phyloP scores from a whole-genome alignment of 2,113 vertebrate genomes.

The Scortum barcoo region DNA sequence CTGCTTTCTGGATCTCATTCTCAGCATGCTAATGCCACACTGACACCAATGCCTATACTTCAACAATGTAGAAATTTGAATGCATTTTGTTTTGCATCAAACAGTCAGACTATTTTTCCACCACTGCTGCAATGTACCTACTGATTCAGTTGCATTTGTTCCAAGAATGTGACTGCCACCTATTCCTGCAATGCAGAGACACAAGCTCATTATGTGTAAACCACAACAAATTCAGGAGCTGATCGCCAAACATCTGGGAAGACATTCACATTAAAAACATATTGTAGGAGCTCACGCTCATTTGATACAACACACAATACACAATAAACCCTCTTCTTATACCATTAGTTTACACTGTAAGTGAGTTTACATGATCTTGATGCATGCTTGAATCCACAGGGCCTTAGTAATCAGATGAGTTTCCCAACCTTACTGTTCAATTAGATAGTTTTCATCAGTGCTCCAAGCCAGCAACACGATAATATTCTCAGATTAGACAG shows the following conservation, averaged over 20 bases:
- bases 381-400: background rate
- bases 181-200: conserved; percentile 9
- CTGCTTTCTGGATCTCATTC: conserved; percentile 48
- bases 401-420: conserved; percentile 21
- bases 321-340: background rate
- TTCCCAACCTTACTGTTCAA: conserved; percentile 39
- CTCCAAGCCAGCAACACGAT: background rate
- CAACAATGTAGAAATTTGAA: conserved; percentile 28
- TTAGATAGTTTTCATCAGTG: conserved; percentile 28
- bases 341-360: background rate
- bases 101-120: background rate
- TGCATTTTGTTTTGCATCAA: conserved; percentile 23
- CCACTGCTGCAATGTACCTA: conserved; percentile 11
- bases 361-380: background rate
- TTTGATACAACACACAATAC: background rate
- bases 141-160: background rate
- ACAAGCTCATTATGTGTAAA: background rate
- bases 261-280: background rate
- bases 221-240: background rate
- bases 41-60: conserved; percentile 15
- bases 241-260: conserved; percentile 9
- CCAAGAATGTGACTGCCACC: background rate
- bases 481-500: conserved; percentile 5
- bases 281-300: background rate
- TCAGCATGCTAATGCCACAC: conserved; percentile 52